Percentiles rank a stretch among this genome's conserved stretches.
Evolutionary conservation across 2,797 vertebrate species (phyloP).

Genomic region (Smutsia temminckii): DNA sequence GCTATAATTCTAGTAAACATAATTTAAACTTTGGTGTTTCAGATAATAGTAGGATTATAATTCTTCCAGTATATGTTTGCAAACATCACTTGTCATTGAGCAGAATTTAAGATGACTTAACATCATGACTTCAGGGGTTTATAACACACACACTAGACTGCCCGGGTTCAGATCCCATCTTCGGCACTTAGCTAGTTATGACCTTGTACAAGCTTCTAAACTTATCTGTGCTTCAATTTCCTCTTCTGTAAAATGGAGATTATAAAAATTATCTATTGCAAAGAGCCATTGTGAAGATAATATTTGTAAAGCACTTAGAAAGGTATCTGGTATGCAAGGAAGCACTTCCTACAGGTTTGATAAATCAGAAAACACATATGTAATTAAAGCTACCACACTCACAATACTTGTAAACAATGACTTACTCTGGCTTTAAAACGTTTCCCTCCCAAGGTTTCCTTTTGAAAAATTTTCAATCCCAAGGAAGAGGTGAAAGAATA

Average conservation of each 20-base stretch:
- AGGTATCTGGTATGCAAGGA: not conserved
- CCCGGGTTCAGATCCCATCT: not conserved
- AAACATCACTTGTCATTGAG: not conserved
- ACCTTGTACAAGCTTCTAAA: not conserved
- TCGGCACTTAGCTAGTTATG: not conserved
- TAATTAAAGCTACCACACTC: not conserved
- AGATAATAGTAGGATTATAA: not conserved
- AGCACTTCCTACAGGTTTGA: not conserved
- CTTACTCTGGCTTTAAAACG: not conserved
- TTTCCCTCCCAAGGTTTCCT: not conserved
- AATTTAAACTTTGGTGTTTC: slow-evolving; percentile 35
- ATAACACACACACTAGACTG: not conserved
- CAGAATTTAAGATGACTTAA: not conserved
- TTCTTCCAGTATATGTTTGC: not conserved
- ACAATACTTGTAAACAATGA: not conserved
- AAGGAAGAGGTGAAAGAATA: not conserved
- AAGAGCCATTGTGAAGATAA: not conserved
- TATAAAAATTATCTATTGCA: not conserved
- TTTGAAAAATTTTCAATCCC: not conserved
- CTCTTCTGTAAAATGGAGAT: not conserved
- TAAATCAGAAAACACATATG: not conserved
- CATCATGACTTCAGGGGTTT: not conserved
- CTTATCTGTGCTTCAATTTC: not conserved
- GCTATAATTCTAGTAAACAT: not conserved
- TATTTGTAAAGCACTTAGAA: not conserved